Evolutionary conservation across 2,888 invertebrate species (phyloP), one percentile per base, ranked within the genome.

Genomic region (Habroteleia sp.): DNA sequence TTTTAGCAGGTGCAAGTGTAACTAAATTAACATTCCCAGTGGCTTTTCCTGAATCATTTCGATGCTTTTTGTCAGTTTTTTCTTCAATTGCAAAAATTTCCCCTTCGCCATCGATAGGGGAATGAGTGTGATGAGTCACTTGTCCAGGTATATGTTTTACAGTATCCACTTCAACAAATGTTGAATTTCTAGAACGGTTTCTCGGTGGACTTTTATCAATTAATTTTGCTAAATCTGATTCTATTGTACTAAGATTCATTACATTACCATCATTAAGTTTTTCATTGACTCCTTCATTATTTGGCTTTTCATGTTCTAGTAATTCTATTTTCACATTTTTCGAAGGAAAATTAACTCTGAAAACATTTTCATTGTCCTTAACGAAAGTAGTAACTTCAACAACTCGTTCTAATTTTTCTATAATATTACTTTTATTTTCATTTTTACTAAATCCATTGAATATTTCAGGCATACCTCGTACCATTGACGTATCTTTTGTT

Each of bases 1-100:
- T 95, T 83, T 94, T 93, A 0, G 93, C 94, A 0, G 95, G 95
- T 62, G 94, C 89, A 33, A 95, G 87, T 0, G 95, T 95, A 0
- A 92, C 92, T 11, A 92, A 62, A 62, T 85, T 84, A 17, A 85
- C 79, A 0, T 85, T 84, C 3, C 85, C 82, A 50, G 84, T 86
- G 0, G 86, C 83, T 29, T 85, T 87, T 6, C 84, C 56, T 0
- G 86, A 86, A 10, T 87, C 86, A 66, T 88, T 88, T n/a, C n/a
- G n/a, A 54, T 87, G 85, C 13, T 80, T 56, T 39, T 83, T 85
- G 42, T 83, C 84, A 3, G 77, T 78, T 0, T 65, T 33, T 8
- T 56, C 60, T 1, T 54, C 73, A n/a, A 35, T 39, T 16, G 39
- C 20, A 11, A 23, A 41, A 17, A 65, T 48, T 37, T 68, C 76